A percentile compares a stretch with the other conserved stretches of the same genome.
Evolutionary conservation across 2,888 invertebrate species (phyloP).

Genomic region (Lasioglossum morio): DNA sequence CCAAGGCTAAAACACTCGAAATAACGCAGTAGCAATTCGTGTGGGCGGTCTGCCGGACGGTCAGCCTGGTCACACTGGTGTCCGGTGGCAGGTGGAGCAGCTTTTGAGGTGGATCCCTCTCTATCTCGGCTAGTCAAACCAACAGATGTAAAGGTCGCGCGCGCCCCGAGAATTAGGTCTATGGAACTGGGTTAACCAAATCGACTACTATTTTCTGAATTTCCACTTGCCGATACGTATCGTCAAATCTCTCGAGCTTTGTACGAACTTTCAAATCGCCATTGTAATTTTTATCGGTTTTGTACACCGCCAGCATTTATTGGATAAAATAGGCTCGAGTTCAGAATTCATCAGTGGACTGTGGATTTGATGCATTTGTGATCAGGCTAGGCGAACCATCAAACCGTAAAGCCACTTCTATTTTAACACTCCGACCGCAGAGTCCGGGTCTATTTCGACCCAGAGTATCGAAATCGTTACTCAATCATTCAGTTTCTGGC

Average conservation of each 20-base stretch:
- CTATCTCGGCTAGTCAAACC: constrained; percentile 32
- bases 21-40: constrained; percentile 80
- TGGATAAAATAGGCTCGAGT: neutral
- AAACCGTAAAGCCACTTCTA: neutral
- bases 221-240: neutral
- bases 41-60: constrained; percentile 76
- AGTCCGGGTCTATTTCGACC: too few species aligned
- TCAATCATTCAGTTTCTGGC: too few species aligned
- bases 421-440: too few species aligned
- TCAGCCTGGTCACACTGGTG: constrained; percentile 71
- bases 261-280: neutral
- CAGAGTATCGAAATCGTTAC: too few species aligned
- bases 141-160: constrained; percentile 63
- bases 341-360: neutral
- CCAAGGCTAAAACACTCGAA: constrained; percentile 82
- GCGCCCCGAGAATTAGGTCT: constrained; percentile 44
- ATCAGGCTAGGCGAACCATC: neutral
- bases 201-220: constrained; percentile 32
- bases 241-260: neutral
- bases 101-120: constrained; percentile 57
- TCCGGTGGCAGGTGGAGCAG: constrained; percentile 74
- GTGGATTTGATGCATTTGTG: neutral
- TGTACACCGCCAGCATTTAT: neutral
- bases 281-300: neutral
- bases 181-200: constrained; percentile 67